Evolutionary conservation across 1,140 invertebrate species (phyloP), one percentile per base, ranked within the genome.

Genomic region (Dinoponera quadriceps): DNA sequence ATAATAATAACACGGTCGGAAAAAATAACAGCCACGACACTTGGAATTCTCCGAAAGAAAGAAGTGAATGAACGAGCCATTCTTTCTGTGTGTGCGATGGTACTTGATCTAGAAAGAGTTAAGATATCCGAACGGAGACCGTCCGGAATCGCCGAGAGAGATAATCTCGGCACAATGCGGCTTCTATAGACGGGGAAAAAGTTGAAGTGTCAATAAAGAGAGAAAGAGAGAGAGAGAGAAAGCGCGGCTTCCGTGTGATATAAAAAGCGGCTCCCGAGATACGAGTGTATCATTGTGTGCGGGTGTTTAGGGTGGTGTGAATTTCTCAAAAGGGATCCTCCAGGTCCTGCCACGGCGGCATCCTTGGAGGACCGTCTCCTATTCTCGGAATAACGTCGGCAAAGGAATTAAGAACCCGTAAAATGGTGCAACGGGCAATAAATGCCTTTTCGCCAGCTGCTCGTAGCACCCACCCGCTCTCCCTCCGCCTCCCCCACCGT

Each of bases 381-480:
- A 88, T 80, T 80, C 73, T 18, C 49, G 51, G 78, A 63, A 85
- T 84, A 90, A 85, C 62, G 84, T 77, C 71, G 84, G 85, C 75
- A 83, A 90, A 83, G 86, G 91, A 93, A 92, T 93, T 91, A 93
- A 93, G 91, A 91, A 91, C 84, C 88, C 92, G 90, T 94, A 91
- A 93, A 94, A 90, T 90, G 90, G 89, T 87, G 89, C 86, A 90
- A 88, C 85, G 78, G 85, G 91, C 92, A 92, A 93, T 93, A 93
- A 94, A 94, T 93, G 90, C 92, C 90, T 91, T 91, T 92, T 90
- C 88, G 90, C 92, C 92, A 92, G 91, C 91, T 93, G 91, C 87
- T 59, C 68, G 69, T 9, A 54, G 55, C 81, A 72, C 73, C 84
- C 74, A 75, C 44, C 74, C 66, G 69, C 75, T 80, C 62, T 78